Evolutionary conservation across 2,113 vertebrate species (phyloP).

Genomic region (Zootoca vivipara): DNA sequence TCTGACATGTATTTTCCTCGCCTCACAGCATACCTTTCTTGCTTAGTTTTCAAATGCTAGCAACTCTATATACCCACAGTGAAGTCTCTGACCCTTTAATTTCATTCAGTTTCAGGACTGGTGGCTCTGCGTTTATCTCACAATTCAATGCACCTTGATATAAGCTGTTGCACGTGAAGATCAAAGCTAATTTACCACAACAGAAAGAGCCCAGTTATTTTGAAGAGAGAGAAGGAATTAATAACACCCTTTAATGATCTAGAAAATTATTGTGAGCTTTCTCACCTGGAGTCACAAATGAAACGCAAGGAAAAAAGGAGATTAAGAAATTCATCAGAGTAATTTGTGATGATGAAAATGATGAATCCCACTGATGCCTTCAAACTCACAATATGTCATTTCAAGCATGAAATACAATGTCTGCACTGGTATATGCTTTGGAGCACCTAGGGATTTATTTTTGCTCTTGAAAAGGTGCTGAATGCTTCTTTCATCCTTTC

Average conservation of each 20-base stretch:
- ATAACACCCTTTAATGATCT: constrained; percentile 10
- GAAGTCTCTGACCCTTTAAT: background rate
- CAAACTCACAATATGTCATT: constrained; percentile 1
- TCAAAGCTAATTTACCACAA: constrained; percentile 6
- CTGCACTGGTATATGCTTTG: background rate
- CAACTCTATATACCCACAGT: background rate
- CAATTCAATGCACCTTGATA: background rate
- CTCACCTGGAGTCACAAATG: constrained; percentile 3
- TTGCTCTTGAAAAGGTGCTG: constrained; percentile 8
- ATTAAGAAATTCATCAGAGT: background rate
- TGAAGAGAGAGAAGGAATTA: constrained; percentile 18
- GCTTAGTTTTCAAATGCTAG: constrained; percentile 22
- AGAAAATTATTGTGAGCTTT: constrained; percentile 39
- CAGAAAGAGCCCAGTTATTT: background rate
- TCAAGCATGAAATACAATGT: constrained; percentile 32
- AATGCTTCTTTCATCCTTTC: constrained; percentile 57
- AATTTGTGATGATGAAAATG: background rate
- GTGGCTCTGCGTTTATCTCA: background rate
- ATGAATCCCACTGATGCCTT: constrained; percentile 21
- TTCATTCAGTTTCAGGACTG: constrained; percentile 13
- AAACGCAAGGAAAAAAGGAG: background rate
- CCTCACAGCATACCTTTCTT: background rate
- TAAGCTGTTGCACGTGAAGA: constrained; percentile 35
- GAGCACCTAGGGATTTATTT: constrained; percentile 17
- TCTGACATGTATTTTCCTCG: too few species aligned